Evolutionary conservation across 2,888 invertebrate species (phyloP).

Genomic region (Synergus itoensis): DNA sequence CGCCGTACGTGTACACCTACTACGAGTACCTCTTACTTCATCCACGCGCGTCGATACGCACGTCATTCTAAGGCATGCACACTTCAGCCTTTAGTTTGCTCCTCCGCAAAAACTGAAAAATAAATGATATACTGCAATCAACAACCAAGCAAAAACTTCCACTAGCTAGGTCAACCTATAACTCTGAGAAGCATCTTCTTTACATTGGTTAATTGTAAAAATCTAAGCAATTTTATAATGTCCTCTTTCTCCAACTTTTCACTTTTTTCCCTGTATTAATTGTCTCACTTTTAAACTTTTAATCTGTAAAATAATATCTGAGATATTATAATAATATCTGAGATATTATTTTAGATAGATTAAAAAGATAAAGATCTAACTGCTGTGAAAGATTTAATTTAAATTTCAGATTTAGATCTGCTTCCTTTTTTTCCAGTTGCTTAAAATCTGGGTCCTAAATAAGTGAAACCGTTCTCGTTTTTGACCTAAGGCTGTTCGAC

Average conservation of each 20-base stretch:
- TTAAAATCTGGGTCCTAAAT: slow-evolving; percentile 1
- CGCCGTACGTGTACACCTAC: slow-evolving; percentile 59
- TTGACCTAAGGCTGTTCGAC: not conserved
- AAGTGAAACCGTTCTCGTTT: slow-evolving; percentile 1
- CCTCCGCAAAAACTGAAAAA: slow-evolving; percentile 13
- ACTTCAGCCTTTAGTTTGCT: not conserved
- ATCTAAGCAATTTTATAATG: too few species aligned
- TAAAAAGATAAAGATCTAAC: not conserved
- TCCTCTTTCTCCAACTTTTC: too few species aligned
- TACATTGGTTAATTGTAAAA: too few species aligned
- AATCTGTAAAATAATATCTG: too few species aligned
- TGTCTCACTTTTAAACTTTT: too few species aligned
- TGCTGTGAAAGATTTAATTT: not conserved
- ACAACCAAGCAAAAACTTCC: slow-evolving; percentile 8
- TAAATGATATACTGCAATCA: slow-evolving; percentile 20
- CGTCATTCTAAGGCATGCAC: slow-evolving; percentile 1
- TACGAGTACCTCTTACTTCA: slow-evolving; percentile 27
- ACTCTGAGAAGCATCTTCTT: not conserved
- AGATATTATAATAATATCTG: too few species aligned
- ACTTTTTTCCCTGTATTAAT: too few species aligned
- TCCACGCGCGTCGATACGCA: slow-evolving; percentile 24
- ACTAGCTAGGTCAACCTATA: not conserved
- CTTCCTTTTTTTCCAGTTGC: not conserved
- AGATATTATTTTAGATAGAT: not conserved
- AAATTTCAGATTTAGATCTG: not conserved